These are phyloP conservation scores for Corythornis leucogaster DNA, from an alignment of 2,797 vertebrate species.

Conservation along the genomic window DNA sequence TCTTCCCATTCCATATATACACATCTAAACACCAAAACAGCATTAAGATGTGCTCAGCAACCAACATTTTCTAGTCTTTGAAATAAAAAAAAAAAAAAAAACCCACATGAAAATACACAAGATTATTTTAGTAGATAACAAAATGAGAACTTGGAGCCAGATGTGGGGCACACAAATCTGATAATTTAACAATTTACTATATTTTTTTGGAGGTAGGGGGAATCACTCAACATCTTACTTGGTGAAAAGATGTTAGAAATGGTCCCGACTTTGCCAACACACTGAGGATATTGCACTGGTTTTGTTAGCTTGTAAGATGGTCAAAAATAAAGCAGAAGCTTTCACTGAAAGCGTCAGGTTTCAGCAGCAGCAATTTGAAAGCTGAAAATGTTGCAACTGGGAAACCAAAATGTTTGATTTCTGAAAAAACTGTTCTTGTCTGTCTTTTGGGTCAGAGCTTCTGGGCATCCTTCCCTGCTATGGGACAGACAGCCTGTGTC, in stretches of 20 bases:
- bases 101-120: neutral
- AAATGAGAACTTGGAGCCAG: neutral
- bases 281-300: neutral
- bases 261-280: neutral
- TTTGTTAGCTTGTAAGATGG: neutral
- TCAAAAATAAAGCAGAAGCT: neutral
- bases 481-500: neutral
- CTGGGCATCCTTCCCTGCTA: neutral
- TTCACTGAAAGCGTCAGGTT: neutral
- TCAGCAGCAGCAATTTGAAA: neutral
- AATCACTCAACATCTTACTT: neutral
- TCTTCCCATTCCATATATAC: neutral
- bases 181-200: neutral
- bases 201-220: fast-evolving
- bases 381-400: neutral
- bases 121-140: neutral
- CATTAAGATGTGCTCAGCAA: neutral
- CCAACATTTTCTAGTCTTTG: neutral
- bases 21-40: neutral
- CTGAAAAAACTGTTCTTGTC: neutral
- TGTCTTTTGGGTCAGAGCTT: neutral
- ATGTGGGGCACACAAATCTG: neutral
- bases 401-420: neutral
- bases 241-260: neutral
- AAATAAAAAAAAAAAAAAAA: neutral